Conservation (phyloP, 92 coral and sea anemone genomes). For the Virgularia gustaviana region DNA sequence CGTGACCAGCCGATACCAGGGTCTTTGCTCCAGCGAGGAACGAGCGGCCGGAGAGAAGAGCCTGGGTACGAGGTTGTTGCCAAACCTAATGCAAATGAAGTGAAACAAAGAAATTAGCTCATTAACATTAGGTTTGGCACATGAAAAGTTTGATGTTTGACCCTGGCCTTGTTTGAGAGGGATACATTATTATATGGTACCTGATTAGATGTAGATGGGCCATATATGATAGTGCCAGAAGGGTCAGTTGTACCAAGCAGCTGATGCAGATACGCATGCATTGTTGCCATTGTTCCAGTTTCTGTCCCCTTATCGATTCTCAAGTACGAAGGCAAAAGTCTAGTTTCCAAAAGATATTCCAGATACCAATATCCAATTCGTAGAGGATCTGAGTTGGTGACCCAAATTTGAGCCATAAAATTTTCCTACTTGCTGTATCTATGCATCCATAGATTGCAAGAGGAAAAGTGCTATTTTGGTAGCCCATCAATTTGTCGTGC, state of each 20-base stretch:
- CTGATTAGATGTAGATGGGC: neutral
- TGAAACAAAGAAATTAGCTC: too few species aligned
- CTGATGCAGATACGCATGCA: neutral
- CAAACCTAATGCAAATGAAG: too few species aligned
- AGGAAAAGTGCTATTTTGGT: slow-evolving; percentile 51
- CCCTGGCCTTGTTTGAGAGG: too few species aligned
- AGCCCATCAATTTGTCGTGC: slow-evolving; percentile 52
- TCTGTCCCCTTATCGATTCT: slow-evolving; percentile 14
- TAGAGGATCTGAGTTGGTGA: slow-evolving; percentile 35
- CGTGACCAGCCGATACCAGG: too few species aligned
- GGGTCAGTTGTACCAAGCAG: neutral
- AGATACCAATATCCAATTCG: slow-evolving; percentile 21
- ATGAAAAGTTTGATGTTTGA: too few species aligned
- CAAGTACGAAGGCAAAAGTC: neutral
- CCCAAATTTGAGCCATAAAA: slow-evolving; percentile 49
- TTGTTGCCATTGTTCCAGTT: slow-evolving; percentile 7
- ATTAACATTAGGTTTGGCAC: too few species aligned
- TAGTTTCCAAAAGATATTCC: slow-evolving; percentile 3
- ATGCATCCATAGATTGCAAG: slow-evolving; percentile 62
- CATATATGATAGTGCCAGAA: neutral
- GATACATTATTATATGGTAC: neutral
- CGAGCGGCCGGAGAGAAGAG: too few species aligned
- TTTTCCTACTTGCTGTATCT: slow-evolving; percentile 55
- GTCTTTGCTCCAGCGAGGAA: too few species aligned
- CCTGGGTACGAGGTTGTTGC: too few species aligned